Percentiles rank a stretch among this genome's conserved stretches.
Evolutionary conservation across 2,113 vertebrate species (phyloP).

Genomic region (Turnix velox): DNA sequence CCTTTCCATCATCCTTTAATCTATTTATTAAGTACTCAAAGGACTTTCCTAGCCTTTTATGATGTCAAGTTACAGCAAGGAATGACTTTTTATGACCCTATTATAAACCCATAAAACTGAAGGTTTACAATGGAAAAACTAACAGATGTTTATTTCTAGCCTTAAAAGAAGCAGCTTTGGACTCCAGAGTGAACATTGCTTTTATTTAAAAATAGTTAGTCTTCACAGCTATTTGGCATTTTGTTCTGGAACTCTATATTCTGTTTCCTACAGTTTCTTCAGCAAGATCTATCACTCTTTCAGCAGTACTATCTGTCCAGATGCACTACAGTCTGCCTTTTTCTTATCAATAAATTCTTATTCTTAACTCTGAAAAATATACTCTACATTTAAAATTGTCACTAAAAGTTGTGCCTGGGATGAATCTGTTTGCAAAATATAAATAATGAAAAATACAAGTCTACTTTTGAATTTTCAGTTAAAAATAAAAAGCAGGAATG

Average conservation of each 20-base stretch:
- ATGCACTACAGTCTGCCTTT: neutral
- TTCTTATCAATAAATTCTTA: constrained; percentile 3
- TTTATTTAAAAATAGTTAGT: constrained; percentile 45
- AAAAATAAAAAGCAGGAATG: neutral
- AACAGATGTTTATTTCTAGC: constrained; percentile 50
- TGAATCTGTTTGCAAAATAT: neutral
- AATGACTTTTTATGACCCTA: constrained; percentile 52
- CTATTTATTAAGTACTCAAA: constrained; percentile 38
- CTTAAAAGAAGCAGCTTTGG: constrained; percentile 14
- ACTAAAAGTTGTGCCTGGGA: neutral
- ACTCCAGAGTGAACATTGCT: constrained; percentile 6
- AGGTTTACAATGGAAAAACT: constrained; percentile 35
- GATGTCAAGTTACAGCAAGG: constrained; percentile 48
- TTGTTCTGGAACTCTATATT: constrained; percentile 8
- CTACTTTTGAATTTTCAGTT: constrained; percentile 17
- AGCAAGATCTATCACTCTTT: neutral
- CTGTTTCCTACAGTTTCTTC: constrained; percentile 25
- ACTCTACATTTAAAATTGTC: neutral
- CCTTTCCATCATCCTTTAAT: constrained; percentile 29
- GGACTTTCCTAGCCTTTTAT: constrained; percentile 48
- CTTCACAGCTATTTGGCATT: constrained; percentile 36
- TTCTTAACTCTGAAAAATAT: neutral
- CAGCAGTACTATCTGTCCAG: neutral
- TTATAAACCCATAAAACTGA: constrained; percentile 47
- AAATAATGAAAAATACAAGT: neutral